phyloP scores from a whole-genome alignment of 2,113 vertebrate species.

The Echinops telfairi region DNA sequence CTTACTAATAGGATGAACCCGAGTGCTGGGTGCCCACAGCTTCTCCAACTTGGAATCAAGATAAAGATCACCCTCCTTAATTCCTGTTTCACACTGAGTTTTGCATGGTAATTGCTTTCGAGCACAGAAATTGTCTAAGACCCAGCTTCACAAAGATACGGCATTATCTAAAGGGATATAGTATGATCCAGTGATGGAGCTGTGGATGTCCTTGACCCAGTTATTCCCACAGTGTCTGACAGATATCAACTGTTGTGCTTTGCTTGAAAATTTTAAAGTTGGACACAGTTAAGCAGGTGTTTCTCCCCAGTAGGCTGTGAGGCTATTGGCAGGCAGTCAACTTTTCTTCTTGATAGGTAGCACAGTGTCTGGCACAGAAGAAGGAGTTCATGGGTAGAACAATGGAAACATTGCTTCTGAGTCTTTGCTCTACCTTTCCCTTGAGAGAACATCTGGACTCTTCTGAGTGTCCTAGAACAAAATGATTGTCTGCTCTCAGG shows the following conservation, averaged over 20 bases:
- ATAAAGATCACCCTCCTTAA: not conserved
- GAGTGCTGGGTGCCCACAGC: not conserved
- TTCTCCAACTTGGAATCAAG: conserved; percentile 20
- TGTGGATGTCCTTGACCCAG: conserved; percentile 33
- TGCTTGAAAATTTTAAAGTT: conserved; percentile 20
- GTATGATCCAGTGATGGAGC: not conserved
- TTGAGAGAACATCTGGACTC: not conserved
- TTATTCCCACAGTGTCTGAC: conserved; percentile 10
- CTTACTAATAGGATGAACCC: not conserved
- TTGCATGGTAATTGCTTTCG: not conserved
- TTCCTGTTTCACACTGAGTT: conserved; percentile 6
- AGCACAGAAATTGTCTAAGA: not conserved
- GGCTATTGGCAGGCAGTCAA: not conserved
- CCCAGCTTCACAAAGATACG: not conserved
- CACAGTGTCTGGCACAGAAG: not conserved
- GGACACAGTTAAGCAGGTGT: not conserved
- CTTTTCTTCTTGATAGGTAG: not conserved
- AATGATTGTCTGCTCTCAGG: not conserved
- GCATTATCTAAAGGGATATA: not conserved
- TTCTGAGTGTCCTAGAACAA: not conserved
- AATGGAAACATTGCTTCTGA: not conserved
- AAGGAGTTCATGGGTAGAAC: not conserved
- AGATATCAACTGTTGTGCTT: conserved; percentile 60
- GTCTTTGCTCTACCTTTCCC: not conserved
- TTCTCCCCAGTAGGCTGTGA: not conserved